These are phyloP conservation scores for Terrapene triunguis DNA, from an alignment of 2,113 vertebrate species.

Conservation along the genomic window DNA sequence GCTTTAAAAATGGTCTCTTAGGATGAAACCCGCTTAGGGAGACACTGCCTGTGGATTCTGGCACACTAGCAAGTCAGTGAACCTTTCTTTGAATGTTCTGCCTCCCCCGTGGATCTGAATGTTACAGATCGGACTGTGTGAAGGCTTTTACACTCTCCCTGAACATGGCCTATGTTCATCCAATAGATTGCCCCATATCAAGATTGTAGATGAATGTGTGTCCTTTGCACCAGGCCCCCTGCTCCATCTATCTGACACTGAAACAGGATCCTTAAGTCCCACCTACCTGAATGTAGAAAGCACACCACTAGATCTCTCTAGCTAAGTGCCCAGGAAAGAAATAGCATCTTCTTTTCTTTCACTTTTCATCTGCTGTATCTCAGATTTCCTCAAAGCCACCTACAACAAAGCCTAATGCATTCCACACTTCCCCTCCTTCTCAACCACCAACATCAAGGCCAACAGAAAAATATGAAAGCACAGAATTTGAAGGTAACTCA, in stretches of 20 bases:
- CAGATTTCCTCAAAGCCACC: neutral
- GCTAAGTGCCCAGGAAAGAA: neutral
- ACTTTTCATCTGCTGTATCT: neutral
- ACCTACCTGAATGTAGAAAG: neutral
- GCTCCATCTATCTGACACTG: neutral
- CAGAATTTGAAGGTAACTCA: neutral
- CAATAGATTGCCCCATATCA: neutral
- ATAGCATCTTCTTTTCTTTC: neutral
- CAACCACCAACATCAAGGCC: neutral
- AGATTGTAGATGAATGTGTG: neutral
- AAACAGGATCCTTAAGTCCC: neutral
- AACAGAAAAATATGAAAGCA: neutral
- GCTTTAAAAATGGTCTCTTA: neutral
- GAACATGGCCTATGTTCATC: rapidly evolving
- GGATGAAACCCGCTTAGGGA: neutral
- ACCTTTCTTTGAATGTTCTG: neutral
- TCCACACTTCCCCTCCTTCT: neutral
- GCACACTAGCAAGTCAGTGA: neutral
- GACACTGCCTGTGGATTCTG: rapidly evolving
- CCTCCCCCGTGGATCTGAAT: neutral
- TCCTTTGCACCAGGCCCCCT: neutral
- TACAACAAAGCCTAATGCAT: neutral
- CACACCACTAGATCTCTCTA: neutral
- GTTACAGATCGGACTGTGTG: neutral
- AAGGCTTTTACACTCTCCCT: rapidly evolving